phyloP scores from a whole-genome alignment of 1,140 invertebrate genomes.

The Drosophila cardini region DNA sequence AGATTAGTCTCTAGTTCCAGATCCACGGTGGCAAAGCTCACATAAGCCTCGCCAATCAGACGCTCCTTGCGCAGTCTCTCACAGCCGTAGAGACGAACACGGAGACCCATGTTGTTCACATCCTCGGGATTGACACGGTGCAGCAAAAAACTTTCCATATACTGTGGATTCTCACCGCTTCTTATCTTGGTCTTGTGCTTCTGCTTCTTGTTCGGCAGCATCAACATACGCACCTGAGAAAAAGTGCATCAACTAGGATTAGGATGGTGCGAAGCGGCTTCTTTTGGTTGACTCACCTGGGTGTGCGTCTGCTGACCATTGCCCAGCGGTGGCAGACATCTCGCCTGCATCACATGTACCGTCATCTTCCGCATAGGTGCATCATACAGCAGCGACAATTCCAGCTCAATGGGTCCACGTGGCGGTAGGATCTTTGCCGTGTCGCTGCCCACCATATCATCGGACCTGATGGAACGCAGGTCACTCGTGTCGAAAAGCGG shows the following conservation, averaged over 20 bases:
- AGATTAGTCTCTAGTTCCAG: conserved; percentile 94
- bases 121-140: conserved; percentile 97
- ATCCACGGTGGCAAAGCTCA: conserved; percentile 94
- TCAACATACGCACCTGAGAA: conserved; percentile 90
- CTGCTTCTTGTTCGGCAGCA: conserved; percentile 96
- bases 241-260: neutral
- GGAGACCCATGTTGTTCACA: conserved; percentile 94
- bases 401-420: conserved; percentile 88
- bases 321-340: conserved; percentile 91
- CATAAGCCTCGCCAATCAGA: conserved; percentile 94
- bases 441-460: conserved; percentile 68
- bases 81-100: conserved; percentile 95
- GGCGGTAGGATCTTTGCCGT: conserved; percentile 36
- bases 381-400: conserved; percentile 95
- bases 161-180: conserved; percentile 94
- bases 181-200: conserved; percentile 96
- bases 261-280: too few species aligned
- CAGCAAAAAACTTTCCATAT: conserved; percentile 96
- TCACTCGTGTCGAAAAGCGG: conserved; percentile 85
- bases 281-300: conserved; percentile 86
- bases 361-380: conserved; percentile 95
- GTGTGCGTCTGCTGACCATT: conserved; percentile 91
- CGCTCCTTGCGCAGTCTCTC: conserved; percentile 95
- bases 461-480: conserved; percentile 81
- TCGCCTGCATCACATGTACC: conserved; percentile 94